Evolutionary conservation across 2,113 vertebrate genomes (phyloP).

Genomic region (Halichoeres trimaculatus): DNA sequence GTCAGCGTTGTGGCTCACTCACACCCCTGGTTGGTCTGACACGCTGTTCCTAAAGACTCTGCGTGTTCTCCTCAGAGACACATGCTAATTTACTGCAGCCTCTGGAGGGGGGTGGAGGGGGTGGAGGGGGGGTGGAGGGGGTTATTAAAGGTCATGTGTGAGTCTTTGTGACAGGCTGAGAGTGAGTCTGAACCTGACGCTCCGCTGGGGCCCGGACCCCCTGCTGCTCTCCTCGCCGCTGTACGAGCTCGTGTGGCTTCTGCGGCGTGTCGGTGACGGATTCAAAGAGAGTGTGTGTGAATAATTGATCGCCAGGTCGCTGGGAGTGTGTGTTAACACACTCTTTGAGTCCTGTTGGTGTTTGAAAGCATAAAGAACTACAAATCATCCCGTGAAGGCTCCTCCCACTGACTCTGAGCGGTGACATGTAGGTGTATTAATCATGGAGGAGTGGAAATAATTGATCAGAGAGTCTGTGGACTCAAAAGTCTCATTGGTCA

Average conservation of each 20-base stretch:
- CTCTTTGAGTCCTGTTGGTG: constrained; percentile 6
- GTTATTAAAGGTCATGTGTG: constrained; percentile 75
- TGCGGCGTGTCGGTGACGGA: constrained; percentile 64
- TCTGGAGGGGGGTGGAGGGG: neutral
- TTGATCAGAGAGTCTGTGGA: too few species aligned
- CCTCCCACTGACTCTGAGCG: too few species aligned
- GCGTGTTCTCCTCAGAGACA: constrained; percentile 62
- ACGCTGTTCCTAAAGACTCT: constrained; percentile 54
- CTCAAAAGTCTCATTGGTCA: too few species aligned
- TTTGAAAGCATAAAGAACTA: too few species aligned
- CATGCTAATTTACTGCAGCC: constrained; percentile 73
- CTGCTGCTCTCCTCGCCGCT: constrained; percentile 37
- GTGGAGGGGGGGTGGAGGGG: constrained; percentile 2
- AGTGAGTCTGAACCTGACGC: constrained; percentile 74
- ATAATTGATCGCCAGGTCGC: constrained; percentile 76
- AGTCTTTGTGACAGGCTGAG: constrained; percentile 82
- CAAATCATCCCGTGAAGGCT: too few species aligned
- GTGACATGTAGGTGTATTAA: too few species aligned
- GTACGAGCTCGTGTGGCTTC: constrained; percentile 62
- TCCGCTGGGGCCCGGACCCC: constrained; percentile 69
- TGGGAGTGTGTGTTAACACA: constrained; percentile 47
- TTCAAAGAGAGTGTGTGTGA: constrained; percentile 72
- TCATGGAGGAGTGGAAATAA: too few species aligned
- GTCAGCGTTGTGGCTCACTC: too few species aligned
- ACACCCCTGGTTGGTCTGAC: constrained; percentile 22